Evolutionary conservation across 1,140 invertebrate species (phyloP), one percentile per base, ranked within the genome.

Genomic region (Manduca sexta): DNA sequence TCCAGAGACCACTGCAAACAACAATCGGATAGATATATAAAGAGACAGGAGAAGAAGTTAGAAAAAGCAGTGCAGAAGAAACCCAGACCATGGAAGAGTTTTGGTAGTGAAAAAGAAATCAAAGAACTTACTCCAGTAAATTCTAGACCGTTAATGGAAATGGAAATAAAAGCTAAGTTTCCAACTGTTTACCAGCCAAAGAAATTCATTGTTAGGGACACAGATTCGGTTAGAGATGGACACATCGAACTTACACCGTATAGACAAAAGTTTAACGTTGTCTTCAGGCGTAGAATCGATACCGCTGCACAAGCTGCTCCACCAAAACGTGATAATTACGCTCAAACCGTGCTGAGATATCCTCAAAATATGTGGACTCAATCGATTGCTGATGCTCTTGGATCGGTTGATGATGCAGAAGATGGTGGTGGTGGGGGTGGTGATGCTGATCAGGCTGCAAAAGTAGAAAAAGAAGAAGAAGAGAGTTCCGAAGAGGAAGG

Each of bases 311-410:
- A 91, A 69, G 89, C 85, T 3, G 85, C 88, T 5, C 75, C 87
- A 0, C 39, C 64, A 0, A 72, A 64, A 16, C 52, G 74, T 10
- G 63, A 85, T 12, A 80, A 79, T 33, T 80, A 88, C 54, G 89
- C 89, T 45, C 92, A 94, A 82, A 94, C 93, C 1, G 82, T 81
- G 35, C 87, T 90, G 14, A 86, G 82, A 45, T 91, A 90, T 72
- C 89, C 89, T 7, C 84, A 88, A 46, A 92, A 93, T 74, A 85
- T 88, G 34, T 91, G 90, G 87, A 91, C 90, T 1, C 92, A 94
- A 57, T 88, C 81, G 14, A 74, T 82, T 31, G 79, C 84, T 13
- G 79, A 88, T 61, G 73, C 88, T 12, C 81, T 89, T 29, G 75
- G 88, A 39, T 60, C 53, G 45, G 42, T 58, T 0, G 58, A 61